Evolutionary conservation across 2,113 vertebrate species (phyloP).

Genomic region (Alectura lathami): DNA sequence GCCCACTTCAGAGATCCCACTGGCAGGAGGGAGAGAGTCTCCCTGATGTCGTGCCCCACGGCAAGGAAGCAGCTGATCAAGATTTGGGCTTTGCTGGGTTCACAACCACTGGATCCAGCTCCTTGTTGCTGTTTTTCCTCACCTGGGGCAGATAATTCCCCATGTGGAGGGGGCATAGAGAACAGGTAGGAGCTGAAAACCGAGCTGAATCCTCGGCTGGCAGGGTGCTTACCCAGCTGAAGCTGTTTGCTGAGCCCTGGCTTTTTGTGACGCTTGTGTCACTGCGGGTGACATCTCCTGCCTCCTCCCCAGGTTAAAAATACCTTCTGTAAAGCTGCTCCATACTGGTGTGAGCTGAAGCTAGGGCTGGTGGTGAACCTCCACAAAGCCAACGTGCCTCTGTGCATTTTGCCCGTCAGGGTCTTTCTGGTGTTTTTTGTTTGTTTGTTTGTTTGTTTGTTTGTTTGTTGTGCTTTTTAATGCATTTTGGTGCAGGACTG

Average conservation of each 20-base stretch:
- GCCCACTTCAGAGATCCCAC: too few species aligned
- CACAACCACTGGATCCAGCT: not conserved
- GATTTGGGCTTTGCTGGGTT: not conserved
- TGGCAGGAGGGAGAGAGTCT: not conserved
- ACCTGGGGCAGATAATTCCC: not conserved
- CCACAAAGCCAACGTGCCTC: not conserved
- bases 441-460: too few species aligned
- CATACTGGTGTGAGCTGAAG: not conserved
- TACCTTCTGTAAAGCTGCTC: not conserved
- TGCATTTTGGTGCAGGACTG: not conserved
- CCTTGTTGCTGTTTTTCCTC: not conserved
- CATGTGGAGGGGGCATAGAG: rapidly evolving
- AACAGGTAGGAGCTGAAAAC: not conserved
- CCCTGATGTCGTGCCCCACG: not conserved
- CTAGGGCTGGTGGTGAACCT: not conserved
- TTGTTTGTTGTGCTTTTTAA: not conserved
- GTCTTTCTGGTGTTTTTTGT: too few species aligned
- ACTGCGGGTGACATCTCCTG: not conserved
- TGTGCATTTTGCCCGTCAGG: not conserved
- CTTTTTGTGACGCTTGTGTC: not conserved
- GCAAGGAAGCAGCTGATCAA: not conserved
- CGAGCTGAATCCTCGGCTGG: not conserved
- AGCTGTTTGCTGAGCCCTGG: not conserved
- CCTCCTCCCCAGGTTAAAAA: not conserved
- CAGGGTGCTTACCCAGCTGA: not conserved